Evolutionary conservation across 2,888 invertebrate genomes (phyloP), one percentile per base, ranked within the genome.

Genomic region (Amorpha juglandis): DNA sequence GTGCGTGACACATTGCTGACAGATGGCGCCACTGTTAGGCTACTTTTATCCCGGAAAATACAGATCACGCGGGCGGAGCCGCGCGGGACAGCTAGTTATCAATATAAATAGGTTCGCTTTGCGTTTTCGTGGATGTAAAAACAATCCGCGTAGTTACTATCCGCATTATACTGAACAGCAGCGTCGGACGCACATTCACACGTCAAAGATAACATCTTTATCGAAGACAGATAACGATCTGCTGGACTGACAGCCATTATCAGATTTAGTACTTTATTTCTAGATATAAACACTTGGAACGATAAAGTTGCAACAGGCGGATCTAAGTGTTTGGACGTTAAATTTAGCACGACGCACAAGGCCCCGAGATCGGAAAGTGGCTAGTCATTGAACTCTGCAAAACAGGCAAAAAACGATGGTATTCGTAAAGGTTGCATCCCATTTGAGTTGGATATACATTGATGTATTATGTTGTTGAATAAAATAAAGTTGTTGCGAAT

Each of bases 331-430:
- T 58, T 16, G 55, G n/a, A 33, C 53, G 53, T 16, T 55, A 38
- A 35, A 55, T 38, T 58, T 58, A 58, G 58, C 58, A 12, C 58
- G 38, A 58, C 58, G 58, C 42, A 42, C 38, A 19, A 58, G 58
- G 58, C 58, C 58, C 42, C 38, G 42, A 58, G 58, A 19, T 58
- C 62, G n/a, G 51, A 58, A 62, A 42, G 58, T 62, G 9, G 47
- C 48, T 65, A 65, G 65, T 65, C 65, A 62, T 62, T 62, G 62
- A 65, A 65, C 65, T 65, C 62, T 16, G 45, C 16, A 51, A 58
- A 58, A 58, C 42, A 58, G 19, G 58, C n/a, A 58, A 58, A 58
- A 55, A 58, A 58, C 42, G 19, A 58, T 58, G 58, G 38, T 58
- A 58, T 42, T 58, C 42, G 42, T 58, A 42, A 58, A 58, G 19